Evolutionary conservation across 2,797 vertebrate genomes (phyloP), one percentile per base, ranked within the genome.

Genomic region (Nyctalus aviator): DNA sequence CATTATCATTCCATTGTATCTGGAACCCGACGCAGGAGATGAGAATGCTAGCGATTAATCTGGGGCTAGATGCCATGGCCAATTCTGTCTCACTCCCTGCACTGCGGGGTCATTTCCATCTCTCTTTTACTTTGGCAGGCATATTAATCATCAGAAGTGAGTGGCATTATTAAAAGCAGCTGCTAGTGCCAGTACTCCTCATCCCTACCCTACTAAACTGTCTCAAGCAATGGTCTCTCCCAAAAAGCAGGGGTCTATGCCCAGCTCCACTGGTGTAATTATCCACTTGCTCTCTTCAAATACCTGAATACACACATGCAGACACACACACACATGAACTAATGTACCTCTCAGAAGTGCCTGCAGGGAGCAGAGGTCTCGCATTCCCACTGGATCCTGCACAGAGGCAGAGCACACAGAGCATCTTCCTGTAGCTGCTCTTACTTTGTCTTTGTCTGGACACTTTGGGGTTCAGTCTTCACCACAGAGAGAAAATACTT

Each of bases 81-180:
- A 93, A 35, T 64, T 32, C 57, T 5, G 9, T 84, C 53, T 14
- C 13, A 11, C 5, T 84, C 27, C 55, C 37, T 59, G 13, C 14
- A 1, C 23, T 23, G 3, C 0, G 5, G 25, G 35, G 57, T 73
- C 75, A 27, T 68, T 86, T 75, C 69, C 71, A 91, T 79, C 53
- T 91, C 72, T 59, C 59, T 91, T 68, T 79, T 46, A 81, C 90
- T 88, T 83, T 91, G 73, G 87, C 59, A 91, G 84, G 59, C 7
- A n/a, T 75, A 88, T 68, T 84, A 53, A 85, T 94, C 89, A 82
- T 69, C 48, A 88, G 76, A 94, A 57, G 13, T 85, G 72, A 91
- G 35, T 0, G 1, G 46, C 64, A n/a, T 88, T 78, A 53, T 71
- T 59, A 71, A 87, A 93, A 83, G 6, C 77, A 81, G 79, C 12